phyloP scores from a whole-genome alignment of 2,113 vertebrate genomes.

The Oreotrochilus melanogaster region DNA sequence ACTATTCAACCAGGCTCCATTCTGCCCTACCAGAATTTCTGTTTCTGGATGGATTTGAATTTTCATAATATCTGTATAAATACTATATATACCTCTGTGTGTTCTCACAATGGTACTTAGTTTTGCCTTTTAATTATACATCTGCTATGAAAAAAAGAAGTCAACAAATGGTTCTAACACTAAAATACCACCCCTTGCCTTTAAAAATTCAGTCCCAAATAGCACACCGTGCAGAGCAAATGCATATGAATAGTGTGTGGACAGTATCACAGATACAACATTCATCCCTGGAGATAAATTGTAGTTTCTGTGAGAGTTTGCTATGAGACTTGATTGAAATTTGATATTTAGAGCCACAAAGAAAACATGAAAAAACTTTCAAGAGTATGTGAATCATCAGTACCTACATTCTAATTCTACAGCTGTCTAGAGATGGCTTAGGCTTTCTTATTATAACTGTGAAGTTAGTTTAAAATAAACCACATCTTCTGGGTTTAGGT shows the following conservation, averaged over 20 bases:
- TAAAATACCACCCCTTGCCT: neutral
- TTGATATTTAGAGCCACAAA: slow-evolving; percentile 43
- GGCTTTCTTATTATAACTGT: neutral
- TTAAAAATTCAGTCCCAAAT: slow-evolving; percentile 33
- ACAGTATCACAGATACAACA: neutral
- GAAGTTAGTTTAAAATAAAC: slow-evolving; percentile 6
- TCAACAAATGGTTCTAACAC: neutral
- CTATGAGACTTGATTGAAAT: neutral
- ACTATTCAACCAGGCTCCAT: neutral
- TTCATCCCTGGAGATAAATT: neutral
- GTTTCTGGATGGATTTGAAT: neutral
- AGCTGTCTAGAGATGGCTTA: neutral
- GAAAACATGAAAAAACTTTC: slow-evolving; percentile 4
- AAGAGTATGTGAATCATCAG: slow-evolving; percentile 27
- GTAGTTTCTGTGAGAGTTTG: neutral
- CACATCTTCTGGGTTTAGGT: slow-evolving; percentile 7
- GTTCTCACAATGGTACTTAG: neutral
- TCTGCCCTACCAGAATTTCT: neutral
- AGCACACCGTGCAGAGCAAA: neutral
- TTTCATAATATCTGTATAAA: neutral
- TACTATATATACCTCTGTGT: neutral
- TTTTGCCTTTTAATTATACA: neutral
- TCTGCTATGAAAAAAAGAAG: neutral
- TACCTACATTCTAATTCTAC: neutral
- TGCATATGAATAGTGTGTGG: neutral